phyloP scores from a whole-genome alignment of 2,797 vertebrate species.

The Micrastur ruficollis region DNA sequence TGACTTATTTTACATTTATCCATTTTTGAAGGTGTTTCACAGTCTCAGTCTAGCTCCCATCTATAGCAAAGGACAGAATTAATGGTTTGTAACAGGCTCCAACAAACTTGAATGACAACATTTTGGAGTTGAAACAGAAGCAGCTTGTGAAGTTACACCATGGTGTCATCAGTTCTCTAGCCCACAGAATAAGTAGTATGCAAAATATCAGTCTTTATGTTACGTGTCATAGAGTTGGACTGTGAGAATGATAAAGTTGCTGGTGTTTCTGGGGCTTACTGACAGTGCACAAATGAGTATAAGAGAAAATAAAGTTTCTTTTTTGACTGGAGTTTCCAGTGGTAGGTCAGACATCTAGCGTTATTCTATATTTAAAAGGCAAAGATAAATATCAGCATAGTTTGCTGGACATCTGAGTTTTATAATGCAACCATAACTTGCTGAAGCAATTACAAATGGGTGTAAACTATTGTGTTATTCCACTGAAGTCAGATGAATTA shows the following conservation, averaged over 20 bases:
- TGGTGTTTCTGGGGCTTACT: neutral
- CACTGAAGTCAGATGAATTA: neutral
- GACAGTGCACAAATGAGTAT: neutral
- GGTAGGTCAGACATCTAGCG: neutral
- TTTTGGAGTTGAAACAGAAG: neutral
- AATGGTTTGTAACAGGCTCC: neutral
- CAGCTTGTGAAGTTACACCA: neutral
- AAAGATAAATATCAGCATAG: neutral
- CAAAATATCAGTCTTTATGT: neutral
- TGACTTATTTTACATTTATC: neutral
- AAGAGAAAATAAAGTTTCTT: neutral
- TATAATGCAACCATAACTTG: neutral
- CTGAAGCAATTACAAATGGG: neutral
- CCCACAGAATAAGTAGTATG: neutral
- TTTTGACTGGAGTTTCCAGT: neutral
- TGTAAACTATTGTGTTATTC: neutral
- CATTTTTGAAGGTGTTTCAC: neutral
- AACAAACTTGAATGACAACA: neutral
- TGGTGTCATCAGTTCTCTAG: neutral
- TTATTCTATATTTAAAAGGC: neutral
- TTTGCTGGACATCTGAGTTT: neutral
- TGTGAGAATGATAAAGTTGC: neutral
- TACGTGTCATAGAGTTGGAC: neutral
- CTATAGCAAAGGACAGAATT: neutral
- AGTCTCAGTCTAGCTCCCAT: neutral